Evolutionary conservation across 1,140 invertebrate genomes (phyloP).

Genomic region (Zaprionus vittiger): DNA sequence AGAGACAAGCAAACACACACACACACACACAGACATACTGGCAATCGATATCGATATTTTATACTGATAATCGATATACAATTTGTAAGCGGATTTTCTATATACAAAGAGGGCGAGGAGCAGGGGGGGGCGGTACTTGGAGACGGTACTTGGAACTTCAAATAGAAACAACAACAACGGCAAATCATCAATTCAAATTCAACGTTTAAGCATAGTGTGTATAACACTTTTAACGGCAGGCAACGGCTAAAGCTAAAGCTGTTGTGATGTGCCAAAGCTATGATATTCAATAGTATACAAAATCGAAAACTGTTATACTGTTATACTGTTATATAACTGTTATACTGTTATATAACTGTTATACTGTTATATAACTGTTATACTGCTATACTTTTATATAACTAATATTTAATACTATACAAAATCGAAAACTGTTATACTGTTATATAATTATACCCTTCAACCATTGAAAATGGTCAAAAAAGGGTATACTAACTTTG

Average conservation of each 20-base stretch:
- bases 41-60: no score
- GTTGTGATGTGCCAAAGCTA: background rate
- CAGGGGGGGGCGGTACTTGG: no score
- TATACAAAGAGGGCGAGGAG: background rate
- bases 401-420: background rate
- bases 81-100: background rate
- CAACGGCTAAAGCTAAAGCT: constrained; percentile 32
- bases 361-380: constrained; percentile 5
- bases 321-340: background rate
- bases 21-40: no score
- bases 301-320: background rate
- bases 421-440: background rate
- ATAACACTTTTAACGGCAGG: constrained; percentile 43
- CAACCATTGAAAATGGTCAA: no score
- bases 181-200: constrained; percentile 33
- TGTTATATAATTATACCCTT: no score
- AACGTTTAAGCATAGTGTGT: constrained; percentile 25
- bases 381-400: background rate
- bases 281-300: background rate
- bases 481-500: no score
- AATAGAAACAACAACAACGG: constrained; percentile 52
- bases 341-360: constrained; percentile 8
- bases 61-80: background rate
- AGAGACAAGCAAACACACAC: no score
- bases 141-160: background rate